These are phyloP conservation scores for Epicauta chinensis DNA, from an alignment of 1,140 invertebrate genomes.

Conservation along the genomic window DNA sequence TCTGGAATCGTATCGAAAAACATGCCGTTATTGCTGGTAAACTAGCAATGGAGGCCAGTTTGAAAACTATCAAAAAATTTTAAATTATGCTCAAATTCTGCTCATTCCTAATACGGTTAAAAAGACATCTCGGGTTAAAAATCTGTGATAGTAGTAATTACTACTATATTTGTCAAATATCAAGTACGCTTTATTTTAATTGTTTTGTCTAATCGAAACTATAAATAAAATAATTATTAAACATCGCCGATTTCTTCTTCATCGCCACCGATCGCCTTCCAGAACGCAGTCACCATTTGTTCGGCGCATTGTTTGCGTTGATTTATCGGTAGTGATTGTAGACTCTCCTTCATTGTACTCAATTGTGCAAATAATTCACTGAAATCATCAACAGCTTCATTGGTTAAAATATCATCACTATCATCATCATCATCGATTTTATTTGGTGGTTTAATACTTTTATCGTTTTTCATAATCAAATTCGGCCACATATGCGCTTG, in stretches of 20 bases:
- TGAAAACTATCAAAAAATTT: conserved; percentile 18
- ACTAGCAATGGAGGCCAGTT: conserved; percentile 49
- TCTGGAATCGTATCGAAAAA: conserved; percentile 73
- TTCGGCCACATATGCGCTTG: conserved; percentile 75
- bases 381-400: conserved; percentile 50
- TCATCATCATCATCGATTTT: conserved; percentile 4
- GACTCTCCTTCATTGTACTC: conserved; percentile 61
- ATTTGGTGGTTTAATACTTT: not conserved
- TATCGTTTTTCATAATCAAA: conserved; percentile 58
- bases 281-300: conserved; percentile 71
- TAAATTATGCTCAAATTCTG: not conserved
- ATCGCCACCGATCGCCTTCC: conserved; percentile 71
- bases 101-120: not conserved
- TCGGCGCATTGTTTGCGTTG: conserved; percentile 68
- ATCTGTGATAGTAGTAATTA: no score
- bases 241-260: conserved; percentile 58
- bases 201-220: no score
- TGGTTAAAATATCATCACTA: conserved; percentile 43
- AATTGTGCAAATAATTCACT: conserved; percentile 58
- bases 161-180: no score
- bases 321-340: conserved; percentile 53
- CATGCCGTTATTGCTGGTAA: conserved; percentile 68
- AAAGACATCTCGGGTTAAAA: not conserved
- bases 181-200: no score
- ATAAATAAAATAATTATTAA: conserved; percentile 10